Conservation (phyloP, 2,797 vertebrate genomes). For the Trachurus trachurus region DNA sequence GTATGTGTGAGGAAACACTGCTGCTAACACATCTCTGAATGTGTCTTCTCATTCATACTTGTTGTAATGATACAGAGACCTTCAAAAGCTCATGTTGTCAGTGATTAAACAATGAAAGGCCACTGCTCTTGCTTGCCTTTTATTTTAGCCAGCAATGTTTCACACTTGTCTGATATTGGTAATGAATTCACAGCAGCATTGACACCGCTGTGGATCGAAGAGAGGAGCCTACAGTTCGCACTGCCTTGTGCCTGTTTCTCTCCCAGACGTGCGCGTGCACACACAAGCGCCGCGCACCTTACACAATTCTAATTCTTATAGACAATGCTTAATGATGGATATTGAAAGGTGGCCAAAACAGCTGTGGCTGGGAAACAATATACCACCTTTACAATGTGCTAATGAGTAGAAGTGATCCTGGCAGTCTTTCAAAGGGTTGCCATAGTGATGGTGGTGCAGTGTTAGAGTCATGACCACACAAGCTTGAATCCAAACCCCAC, state of each 20-base stretch:
- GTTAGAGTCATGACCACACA: constrained; percentile 71
- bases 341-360: constrained; percentile 60
- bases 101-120: constrained; percentile 23
- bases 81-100: constrained; percentile 15
- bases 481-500: constrained; percentile 33
- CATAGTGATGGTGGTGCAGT: constrained; percentile 69
- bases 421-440: constrained; percentile 72
- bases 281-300: not conserved
- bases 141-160: constrained; percentile 52
- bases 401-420: constrained; percentile 74
- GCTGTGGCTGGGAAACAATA: constrained; percentile 62
- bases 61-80: not conserved
- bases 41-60: not conserved
- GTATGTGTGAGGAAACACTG: not conserved
- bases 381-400: constrained; percentile 73
- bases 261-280: not conserved
- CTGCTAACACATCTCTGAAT: not conserved
- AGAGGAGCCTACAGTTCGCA: constrained; percentile 37
- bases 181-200: constrained; percentile 66
- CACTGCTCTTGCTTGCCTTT: constrained; percentile 53
- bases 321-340: constrained; percentile 39
- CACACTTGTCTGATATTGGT: constrained; percentile 53
- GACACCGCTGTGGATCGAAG: constrained; percentile 57
- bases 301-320: constrained; percentile 25
- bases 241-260: constrained; percentile 36